A percentile compares a stretch with the other conserved stretches of the same genome.
Evolutionary conservation across 2,888 invertebrate species (phyloP).

Genomic region (Helicoverpa assulta): DNA sequence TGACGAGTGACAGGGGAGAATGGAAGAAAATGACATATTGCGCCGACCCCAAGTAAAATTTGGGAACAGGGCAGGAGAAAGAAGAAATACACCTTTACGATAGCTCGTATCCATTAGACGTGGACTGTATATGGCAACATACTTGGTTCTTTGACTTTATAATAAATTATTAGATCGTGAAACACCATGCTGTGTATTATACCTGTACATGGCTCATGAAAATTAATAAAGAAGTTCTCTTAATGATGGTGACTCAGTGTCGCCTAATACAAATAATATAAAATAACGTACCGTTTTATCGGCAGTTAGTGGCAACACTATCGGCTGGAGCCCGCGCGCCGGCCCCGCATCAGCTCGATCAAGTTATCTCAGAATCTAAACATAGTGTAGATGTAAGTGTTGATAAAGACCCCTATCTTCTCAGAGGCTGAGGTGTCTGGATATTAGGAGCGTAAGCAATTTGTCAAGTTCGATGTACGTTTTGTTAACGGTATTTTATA

Average conservation of each 20-base stretch:
- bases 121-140: constrained; percentile 67
- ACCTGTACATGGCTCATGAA: constrained; percentile 61
- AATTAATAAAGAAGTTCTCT: constrained; percentile 66
- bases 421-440: constrained; percentile 84
- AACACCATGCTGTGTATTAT: constrained; percentile 65
- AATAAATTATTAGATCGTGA: constrained; percentile 76
- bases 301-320: constrained; percentile 73
- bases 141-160: constrained; percentile 70
- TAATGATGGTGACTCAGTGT: constrained; percentile 45
- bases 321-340: constrained; percentile 51
- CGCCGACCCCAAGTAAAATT: too few species aligned
- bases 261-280: constrained; percentile 52
- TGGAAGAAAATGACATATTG: too few species aligned
- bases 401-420: constrained; percentile 82
- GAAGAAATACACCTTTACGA: constrained; percentile 77
- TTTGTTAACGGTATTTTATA: constrained; percentile 82
- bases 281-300: constrained; percentile 62
- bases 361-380: constrained; percentile 86
- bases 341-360: constrained; percentile 80
- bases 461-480: constrained; percentile 87
- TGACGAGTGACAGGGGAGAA: too few species aligned
- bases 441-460: constrained; percentile 89
- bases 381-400: constrained; percentile 81
- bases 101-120: constrained; percentile 70
- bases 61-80: too few species aligned